Conservation (phyloP, 2,888 invertebrate genomes). For the Tuberolachnus salignus region DNA sequence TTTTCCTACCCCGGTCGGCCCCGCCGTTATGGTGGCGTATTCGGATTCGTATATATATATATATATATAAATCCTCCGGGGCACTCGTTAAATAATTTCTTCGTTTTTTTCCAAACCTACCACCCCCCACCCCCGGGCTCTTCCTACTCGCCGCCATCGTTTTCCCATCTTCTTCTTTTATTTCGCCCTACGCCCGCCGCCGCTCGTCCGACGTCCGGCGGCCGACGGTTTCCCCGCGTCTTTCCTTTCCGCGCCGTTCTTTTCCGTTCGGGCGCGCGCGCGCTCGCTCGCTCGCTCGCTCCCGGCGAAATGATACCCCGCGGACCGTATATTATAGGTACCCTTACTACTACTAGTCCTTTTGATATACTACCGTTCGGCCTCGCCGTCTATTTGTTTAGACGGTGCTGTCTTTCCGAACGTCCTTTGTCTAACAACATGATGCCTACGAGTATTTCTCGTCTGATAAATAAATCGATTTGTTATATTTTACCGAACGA, state of each 20-base stretch:
- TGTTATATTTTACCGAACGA: too few relatives aligned
- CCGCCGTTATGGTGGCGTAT: not conserved
- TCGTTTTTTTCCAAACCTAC: not conserved
- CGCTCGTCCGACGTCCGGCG: too few relatives aligned
- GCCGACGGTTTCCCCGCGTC: too few relatives aligned
- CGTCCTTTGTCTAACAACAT: too few relatives aligned
- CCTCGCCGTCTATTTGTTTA: too few relatives aligned
- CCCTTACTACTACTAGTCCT: too few relatives aligned
- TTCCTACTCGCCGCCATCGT: too few relatives aligned
- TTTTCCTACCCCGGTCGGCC: constrained; percentile 33
- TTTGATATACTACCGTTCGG: too few relatives aligned
- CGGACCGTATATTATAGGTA: constrained; percentile 1
- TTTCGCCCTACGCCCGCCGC: not conserved
- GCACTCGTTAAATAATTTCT: constrained; percentile 56
- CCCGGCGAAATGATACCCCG: constrained; percentile 35
- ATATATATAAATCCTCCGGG: constrained; percentile 46
- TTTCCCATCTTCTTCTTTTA: not conserved
- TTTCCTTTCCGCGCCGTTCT: not conserved
- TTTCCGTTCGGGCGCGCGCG: not conserved
- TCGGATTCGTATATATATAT: not conserved
- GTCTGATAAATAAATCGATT: too few relatives aligned
- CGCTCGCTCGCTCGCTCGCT: constrained; percentile 28
- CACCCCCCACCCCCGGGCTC: not conserved
- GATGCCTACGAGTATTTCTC: too few relatives aligned
- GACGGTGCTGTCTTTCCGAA: too few relatives aligned